Evolutionary conservation across 1,140 invertebrate species (phyloP), one percentile per base, ranked within the genome.

Genomic region (Lineus longissimus): DNA sequence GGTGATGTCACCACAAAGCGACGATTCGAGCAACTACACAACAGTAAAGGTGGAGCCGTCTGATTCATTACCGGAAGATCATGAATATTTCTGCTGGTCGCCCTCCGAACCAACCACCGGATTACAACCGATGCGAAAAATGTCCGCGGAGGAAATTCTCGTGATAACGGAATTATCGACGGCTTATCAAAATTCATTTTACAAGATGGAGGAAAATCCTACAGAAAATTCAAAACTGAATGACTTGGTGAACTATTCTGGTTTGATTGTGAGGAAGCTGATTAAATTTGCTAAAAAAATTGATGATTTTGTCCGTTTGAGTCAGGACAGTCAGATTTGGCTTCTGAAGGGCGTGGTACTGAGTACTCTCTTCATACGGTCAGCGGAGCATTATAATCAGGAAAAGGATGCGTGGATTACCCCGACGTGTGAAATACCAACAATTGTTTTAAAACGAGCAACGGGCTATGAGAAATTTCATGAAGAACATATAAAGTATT

Each of bases 231-330:
- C 65, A 19, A 62, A 54, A 15, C 64, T 71, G 23, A 64, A 71
- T 33, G 57, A 67, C 22, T 58, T 71, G 7, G 60, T 70, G 36
- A 71, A 71, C 58, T 57, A 61, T 19, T 64, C 92, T 0, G 91
- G 92, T 0, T 86, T 93, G 59, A 91, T 91, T 0, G 93, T 95
- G 65, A 81, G 92, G 61, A 83, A 92, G 25, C 81, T 95, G 30
- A 95, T 95, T 70, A 93, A 93, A 79, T 94, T 94, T 89, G 89
- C 91, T 0, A 95, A 95, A 73, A 91, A 89, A 88, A 25, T 95
- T 94, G 76, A 92, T 90, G 78, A 92, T 89, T 73, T 90, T 94
- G 87, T 94, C 91, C 73, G 30, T 2, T 59, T 71, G 41, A 23
- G 58, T 15, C 90, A 94, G 74, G 91, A 92, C 71, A 92, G 94